A percentile compares a stretch with the other conserved stretches of the same genome.
These are phyloP conservation scores for Cynoglossus semilaevis DNA, from an alignment of 2,113 vertebrate genomes.

Conservation along the genomic window DNA sequence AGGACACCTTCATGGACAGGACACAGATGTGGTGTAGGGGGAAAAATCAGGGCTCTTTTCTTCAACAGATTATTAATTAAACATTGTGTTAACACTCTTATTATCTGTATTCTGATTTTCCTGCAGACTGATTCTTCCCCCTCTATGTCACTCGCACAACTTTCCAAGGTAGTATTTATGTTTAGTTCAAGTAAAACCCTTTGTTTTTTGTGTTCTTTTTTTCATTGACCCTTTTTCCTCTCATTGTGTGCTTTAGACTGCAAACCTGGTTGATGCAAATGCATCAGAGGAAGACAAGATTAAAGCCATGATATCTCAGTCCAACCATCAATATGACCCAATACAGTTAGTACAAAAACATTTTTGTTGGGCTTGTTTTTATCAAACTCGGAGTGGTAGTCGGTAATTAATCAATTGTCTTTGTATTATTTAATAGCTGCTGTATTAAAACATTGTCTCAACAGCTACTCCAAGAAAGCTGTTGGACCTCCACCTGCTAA, in stretches of 20 bases:
- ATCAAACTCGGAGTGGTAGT: neutral
- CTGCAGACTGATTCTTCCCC: constrained; percentile 95
- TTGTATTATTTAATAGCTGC: neutral
- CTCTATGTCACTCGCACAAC: constrained; percentile 96
- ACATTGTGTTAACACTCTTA: constrained; percentile 79
- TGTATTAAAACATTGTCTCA: constrained; percentile 1
- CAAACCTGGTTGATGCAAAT: constrained; percentile 98
- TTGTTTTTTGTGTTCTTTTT: neutral
- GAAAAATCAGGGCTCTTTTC: constrained; percentile 44
- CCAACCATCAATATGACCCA: constrained; percentile 98
- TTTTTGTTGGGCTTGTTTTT: neutral
- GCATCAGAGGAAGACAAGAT: constrained; percentile 99
- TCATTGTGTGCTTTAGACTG: constrained; percentile 80
- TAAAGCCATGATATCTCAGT: constrained; percentile 99
- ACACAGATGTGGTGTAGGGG: constrained; percentile 49
- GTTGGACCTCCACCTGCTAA: constrained; percentile 92
- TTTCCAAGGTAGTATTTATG: constrained; percentile 86
- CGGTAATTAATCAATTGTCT: neutral
- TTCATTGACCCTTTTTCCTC: neutral
- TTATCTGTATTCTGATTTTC: constrained; percentile 86
- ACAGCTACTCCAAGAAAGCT: constrained; percentile 95
- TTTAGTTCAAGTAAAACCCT: neutral
- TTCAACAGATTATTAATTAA: constrained; percentile 39
- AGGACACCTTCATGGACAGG: constrained; percentile 20
- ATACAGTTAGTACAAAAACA: constrained; percentile 86